Base-by-base conservation (phyloP, 2,113 vertebrate genomes). In the Psittacara wagleri region DNA sequence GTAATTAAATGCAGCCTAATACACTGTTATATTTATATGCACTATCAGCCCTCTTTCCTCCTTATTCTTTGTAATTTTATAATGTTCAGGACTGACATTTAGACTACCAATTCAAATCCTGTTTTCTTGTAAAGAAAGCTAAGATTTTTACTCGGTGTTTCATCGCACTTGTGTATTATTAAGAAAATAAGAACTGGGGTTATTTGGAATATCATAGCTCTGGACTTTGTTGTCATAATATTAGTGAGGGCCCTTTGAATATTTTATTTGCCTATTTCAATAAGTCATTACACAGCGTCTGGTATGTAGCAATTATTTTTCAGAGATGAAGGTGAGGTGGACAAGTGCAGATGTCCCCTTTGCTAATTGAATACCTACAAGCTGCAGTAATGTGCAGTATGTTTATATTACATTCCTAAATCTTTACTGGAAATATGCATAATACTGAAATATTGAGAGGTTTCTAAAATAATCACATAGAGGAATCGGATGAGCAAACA, bases 1-100 rank as follows among this genome's bases (percentile, higher is more conserved):
- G 95, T 98, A 97, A 98, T 98, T 98, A 98, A 98, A 98, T 97
- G 94, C 96, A 98, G 94, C 88, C 97, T 98, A 97, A 97, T 97
- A 97, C 96, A 95, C 95, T 97, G 95, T 97, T 93, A 11, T 97
- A 97, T 98, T 97, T 98, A 97, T 96, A 97, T 97, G 95, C 92
- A 94, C 80, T 97, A 91, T 97, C 97, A 97, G 91, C 94, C 94
- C 75, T 67, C 66, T 97, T 97, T 97, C 89, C 80, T 96, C 94
- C 91, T 95, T 86, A 96, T 96, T 97, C 89, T 97, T 89, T 97
- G 64, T 97, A 97, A 97, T 97, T 97, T 97, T 97, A 41, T 94
- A 95, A 94, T 94, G 91, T 97, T 97, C 55, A 80, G 59, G 37
- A 49, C 44, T 98, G 96, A 96, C 96, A 97, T 97, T 97, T 96